A percentile compares a stretch with the other conserved stretches of the same genome.
These are phyloP conservation scores for Drosophila siamana DNA, from an alignment of 2,888 invertebrate genomes.

Conservation along the genomic window DNA sequence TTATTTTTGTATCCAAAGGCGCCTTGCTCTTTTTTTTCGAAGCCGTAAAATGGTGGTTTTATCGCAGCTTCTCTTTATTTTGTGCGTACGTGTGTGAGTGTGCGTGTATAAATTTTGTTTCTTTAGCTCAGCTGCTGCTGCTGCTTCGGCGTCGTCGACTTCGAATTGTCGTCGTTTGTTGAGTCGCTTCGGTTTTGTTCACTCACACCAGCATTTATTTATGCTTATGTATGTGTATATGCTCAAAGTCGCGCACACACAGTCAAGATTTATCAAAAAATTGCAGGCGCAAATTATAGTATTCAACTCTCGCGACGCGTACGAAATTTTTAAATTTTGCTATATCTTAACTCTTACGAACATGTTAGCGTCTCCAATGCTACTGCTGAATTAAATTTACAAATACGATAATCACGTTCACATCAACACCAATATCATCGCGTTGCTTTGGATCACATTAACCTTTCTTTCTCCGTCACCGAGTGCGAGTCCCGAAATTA, in stretches of 20 bases:
- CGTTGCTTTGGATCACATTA: constrained; percentile 14
- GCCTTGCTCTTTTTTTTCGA: constrained; percentile 42
- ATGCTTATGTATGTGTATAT: constrained; percentile 38
- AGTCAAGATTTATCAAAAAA: constrained; percentile 54
- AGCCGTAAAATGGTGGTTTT: constrained; percentile 65
- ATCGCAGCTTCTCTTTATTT: constrained; percentile 57
- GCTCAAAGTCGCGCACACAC: constrained; percentile 49
- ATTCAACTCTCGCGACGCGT: constrained; percentile 48
- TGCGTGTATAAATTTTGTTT: constrained; percentile 38
- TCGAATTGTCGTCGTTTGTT: constrained; percentile 48
- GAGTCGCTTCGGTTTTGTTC: constrained; percentile 49
- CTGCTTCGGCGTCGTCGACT: constrained; percentile 48
- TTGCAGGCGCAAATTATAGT: constrained; percentile 39
- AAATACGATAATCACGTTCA: constrained; percentile 21
- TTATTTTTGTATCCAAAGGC: constrained; percentile 50
- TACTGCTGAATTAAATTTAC: constrained; percentile 33
- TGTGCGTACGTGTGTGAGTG: constrained; percentile 25
- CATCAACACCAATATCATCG: constrained; percentile 2
- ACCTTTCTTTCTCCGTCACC: constrained; percentile 28
- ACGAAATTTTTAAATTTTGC: constrained; percentile 29
- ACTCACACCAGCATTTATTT: constrained; percentile 59
- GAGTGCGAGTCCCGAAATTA: constrained; percentile 36
- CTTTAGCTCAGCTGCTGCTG: constrained; percentile 56
- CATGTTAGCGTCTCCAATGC: constrained; percentile 34
- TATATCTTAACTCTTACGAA: constrained; percentile 51